phyloP scores from a whole-genome alignment of 2,888 invertebrate species.

The Idaea straminata region DNA sequence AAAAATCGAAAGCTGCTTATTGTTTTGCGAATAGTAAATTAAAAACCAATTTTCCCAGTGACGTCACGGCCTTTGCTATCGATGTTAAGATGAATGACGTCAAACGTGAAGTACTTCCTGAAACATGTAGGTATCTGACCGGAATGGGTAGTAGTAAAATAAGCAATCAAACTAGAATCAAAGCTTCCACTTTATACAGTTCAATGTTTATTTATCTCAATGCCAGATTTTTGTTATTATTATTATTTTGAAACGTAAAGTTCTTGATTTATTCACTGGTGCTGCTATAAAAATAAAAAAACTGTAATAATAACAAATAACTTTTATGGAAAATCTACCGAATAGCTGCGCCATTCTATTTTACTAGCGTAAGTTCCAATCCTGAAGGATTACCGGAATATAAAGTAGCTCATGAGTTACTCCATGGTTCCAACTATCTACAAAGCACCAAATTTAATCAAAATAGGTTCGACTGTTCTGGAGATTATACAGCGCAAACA shows the following conservation, averaged over 20 bases:
- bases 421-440: background rate
- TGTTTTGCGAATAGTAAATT: too few species aligned
- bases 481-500: background rate
- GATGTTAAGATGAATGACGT: background rate
- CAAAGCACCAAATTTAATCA: background rate
- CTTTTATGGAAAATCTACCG: background rate
- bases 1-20: too few species aligned
- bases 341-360: background rate
- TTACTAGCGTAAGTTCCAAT: too few species aligned
- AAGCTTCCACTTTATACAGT: slow-evolving; percentile 1
- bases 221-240: background rate
- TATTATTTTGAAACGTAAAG: background rate
- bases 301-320: background rate
- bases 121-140: slow-evolving; percentile 4
- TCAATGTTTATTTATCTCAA: background rate
- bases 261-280: background rate
- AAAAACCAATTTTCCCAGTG: background rate
- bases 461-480: background rate
- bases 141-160: slow-evolving; percentile 16
- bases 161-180: background rate
- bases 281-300: background rate
- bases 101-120: background rate
- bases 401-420: too few species aligned
- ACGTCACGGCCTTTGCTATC: background rate
- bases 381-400: too few species aligned